Base-by-base conservation (phyloP, 2,797 vertebrate genomes). In the Geotrypetes seraphini region DNA sequence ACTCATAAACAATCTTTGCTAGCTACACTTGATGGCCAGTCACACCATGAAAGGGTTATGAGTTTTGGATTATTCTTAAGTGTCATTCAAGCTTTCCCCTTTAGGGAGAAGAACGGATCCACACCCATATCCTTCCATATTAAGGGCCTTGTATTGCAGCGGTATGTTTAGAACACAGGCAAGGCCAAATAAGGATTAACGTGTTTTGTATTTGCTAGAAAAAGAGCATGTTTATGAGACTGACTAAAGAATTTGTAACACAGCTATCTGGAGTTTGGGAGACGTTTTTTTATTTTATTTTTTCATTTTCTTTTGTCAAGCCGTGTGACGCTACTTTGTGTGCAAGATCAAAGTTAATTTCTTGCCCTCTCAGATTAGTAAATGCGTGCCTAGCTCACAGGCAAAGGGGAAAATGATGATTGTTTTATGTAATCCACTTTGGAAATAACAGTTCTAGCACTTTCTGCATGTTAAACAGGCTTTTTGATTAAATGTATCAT, bases 361-460 rank as follows among this genome's bases (percentile, higher is more conserved):
- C 7, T 7, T 36, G 26, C 34, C 19, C 16, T 22, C 44, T 19
- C 11, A 23, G 31, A 32, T 16, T 16, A 14, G 16, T 11, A 37
- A 38, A 40, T 10, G 15, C 12, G 8, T 25, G 8, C 12, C 27
- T 46, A 22, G 28, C 50, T 56, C 19, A 12, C 30, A 38, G 54
- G 38, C 35, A 33, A 36, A 20, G 29, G 33, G 29, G 33, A 16
- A 22, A 40, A 23, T 39, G 25, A 31, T 45, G 33, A 50, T 47
- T 8, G 12, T n/a, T 31, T 19, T 39, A 11, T 45, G 39, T 17
- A 36, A 20, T 32, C 17, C 5, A 26, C 34, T 50, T 36, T 39
- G 46, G 18, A 16, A 35, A 37, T 43, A 56, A 39, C 46, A 47
- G 2, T 10, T 12, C 7, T 12, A 22, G 5, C 29, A 10, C 45